phyloP scores from a whole-genome alignment of 2,113 vertebrate genomes.

The Peucedramus taeniatus region DNA sequence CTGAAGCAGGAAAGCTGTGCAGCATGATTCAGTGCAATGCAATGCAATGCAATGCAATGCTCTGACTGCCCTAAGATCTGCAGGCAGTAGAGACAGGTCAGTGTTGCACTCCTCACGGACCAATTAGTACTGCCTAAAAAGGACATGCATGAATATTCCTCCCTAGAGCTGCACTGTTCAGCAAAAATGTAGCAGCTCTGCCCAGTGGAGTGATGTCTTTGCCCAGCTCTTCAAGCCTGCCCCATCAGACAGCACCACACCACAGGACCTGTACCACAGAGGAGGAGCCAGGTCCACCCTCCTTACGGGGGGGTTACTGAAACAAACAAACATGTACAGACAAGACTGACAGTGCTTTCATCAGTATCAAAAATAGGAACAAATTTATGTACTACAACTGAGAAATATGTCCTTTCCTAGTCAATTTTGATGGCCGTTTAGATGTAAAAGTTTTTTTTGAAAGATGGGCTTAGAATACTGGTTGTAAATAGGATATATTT shows the following conservation, averaged over 20 bases:
- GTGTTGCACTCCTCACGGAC: not conserved
- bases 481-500: not conserved
- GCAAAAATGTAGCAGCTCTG: not conserved
- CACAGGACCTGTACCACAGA: accelerated
- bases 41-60: accelerated
- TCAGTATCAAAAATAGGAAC: not conserved
- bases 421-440: not conserved
- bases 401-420: not conserved
- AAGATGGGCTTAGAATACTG: not conserved
- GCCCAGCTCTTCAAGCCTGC: not conserved
- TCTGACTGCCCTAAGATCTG: not conserved
- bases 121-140: slow-evolving; percentile 1
- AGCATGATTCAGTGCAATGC: accelerated
- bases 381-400: not conserved
- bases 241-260: not conserved
- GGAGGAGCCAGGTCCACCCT: not conserved
- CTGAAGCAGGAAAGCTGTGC: not conserved
- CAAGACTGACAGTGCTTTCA: not conserved
- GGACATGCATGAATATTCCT: not conserved
- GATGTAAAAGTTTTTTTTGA: not conserved
- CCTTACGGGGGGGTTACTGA: not conserved
- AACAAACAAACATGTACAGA: not conserved
- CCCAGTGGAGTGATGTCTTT: not conserved
- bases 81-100: not conserved
- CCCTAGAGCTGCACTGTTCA: not conserved